Evolutionary conservation across 2,888 invertebrate species (phyloP).

Genomic region (Rhodophaea formosa): DNA sequence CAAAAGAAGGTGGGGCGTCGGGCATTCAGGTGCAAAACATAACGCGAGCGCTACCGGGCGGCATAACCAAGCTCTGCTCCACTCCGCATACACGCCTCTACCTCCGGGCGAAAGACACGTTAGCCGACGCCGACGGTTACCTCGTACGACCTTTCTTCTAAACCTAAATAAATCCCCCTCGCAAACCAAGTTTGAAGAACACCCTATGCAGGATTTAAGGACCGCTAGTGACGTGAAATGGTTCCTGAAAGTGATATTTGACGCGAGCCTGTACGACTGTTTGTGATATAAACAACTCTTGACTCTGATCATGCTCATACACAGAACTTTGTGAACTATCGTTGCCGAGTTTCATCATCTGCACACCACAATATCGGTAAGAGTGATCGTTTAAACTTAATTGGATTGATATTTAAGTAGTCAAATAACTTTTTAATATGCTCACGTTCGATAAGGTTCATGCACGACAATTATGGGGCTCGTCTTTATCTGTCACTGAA

Average conservation of each 20-base stretch:
- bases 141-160: neutral
- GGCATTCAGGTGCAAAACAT: conserved; percentile 53
- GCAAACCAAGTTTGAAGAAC: neutral
- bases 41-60: conserved; percentile 37
- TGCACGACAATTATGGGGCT: neutral
- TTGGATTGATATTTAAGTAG: neutral
- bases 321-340: conserved; percentile 43
- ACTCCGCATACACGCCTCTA: conserved; percentile 41
- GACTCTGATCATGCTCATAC: conserved; percentile 44
- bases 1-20: conserved; percentile 56
- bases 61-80: conserved; percentile 38
- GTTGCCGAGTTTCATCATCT: conserved; percentile 22
- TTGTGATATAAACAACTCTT: conserved; percentile 44
- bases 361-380: conserved; percentile 36
- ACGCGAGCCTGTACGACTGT: conserved; percentile 46
- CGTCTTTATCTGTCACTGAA: neutral
- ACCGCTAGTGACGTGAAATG: conserved; percentile 64
- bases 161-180: neutral
- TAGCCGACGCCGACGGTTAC: conserved; percentile 13
- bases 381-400: conserved; percentile 28
- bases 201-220: conserved; percentile 54
- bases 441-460: conserved; percentile 2
- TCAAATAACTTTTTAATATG: conserved; percentile 13
- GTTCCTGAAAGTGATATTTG: conserved; percentile 62
- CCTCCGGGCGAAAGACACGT: conserved; percentile 2